Conservation (phyloP, 1,140 invertebrate species). For the Limonius californicus region DNA sequence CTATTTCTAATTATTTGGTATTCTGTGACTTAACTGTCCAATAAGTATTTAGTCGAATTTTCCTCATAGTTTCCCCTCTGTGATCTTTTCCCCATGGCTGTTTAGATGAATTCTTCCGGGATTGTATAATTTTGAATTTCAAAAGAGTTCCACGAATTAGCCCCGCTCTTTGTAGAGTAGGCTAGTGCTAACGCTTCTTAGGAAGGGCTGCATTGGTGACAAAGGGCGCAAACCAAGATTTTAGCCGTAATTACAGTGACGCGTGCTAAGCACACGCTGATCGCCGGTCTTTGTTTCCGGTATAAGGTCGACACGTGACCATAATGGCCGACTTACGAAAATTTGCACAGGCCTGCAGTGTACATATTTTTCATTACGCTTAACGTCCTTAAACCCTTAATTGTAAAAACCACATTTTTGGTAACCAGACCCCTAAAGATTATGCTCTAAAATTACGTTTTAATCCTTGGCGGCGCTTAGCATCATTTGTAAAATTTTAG, state of each 20-base stretch:
- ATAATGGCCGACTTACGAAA: constrained; percentile 39
- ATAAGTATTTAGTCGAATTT: no score
- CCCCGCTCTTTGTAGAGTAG: neutral
- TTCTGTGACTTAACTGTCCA: no score
- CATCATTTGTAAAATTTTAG: no score
- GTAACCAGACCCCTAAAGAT: neutral
- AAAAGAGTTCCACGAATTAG: constrained; percentile 33
- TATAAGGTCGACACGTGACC: constrained; percentile 41
- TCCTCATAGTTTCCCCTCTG: no score
- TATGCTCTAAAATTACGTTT: no score
- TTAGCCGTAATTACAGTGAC: constrained; percentile 35
- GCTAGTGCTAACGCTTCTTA: constrained; percentile 30
- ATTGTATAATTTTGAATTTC: no score
- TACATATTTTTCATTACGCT: neutral
- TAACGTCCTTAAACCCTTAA: neutral
- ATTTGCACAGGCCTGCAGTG: no score
- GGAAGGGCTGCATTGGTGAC: constrained; percentile 29
- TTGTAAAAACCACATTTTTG: neutral
- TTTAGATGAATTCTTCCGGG: no score
- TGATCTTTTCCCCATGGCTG: no score
- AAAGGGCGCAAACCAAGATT: constrained; percentile 31
- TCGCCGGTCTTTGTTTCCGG: constrained; percentile 41
- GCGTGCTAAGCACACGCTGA: constrained; percentile 37
- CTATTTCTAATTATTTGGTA: no score
- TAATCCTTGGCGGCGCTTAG: no score